Evolutionary conservation across 2,797 vertebrate genomes (phyloP).

Genomic region (Sebastes oblongus): DNA sequence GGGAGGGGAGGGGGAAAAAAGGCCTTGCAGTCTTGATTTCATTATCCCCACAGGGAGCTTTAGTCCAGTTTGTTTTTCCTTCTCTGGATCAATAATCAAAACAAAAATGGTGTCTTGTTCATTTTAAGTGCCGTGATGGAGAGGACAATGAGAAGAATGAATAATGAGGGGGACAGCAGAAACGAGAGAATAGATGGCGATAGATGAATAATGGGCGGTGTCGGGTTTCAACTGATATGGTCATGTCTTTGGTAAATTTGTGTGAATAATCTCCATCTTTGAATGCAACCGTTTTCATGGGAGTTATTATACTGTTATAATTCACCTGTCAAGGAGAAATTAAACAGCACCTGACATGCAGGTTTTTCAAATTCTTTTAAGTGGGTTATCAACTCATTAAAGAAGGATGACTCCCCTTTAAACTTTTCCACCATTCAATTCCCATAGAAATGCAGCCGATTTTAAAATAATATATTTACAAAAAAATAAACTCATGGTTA

Average conservation of each 20-base stretch:
- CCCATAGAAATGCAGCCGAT: background rate
- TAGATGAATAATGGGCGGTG: background rate
- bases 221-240: background rate
- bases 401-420: background rate
- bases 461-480: background rate
- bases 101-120: slow-evolving; percentile 20
- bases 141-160: background rate
- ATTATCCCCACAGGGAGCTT: slow-evolving; percentile 52
- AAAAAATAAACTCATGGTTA: background rate
- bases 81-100: slow-evolving; percentile 46
- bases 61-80: slow-evolving; percentile 40
- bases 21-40: slow-evolving; percentile 38
- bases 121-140: slow-evolving; percentile 18
- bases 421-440: background rate
- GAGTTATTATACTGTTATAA: background rate
- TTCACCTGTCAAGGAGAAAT: background rate
- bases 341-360: background rate
- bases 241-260: background rate
- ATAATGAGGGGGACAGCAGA: background rate
- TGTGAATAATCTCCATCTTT: background rate
- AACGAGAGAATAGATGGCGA: too few species aligned
- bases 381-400: background rate
- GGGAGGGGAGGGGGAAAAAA: background rate
- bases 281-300: background rate
- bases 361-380: background rate